Evolutionary conservation across 2,113 vertebrate species (phyloP).

Genomic region (Amphilophus citrinellus): DNA sequence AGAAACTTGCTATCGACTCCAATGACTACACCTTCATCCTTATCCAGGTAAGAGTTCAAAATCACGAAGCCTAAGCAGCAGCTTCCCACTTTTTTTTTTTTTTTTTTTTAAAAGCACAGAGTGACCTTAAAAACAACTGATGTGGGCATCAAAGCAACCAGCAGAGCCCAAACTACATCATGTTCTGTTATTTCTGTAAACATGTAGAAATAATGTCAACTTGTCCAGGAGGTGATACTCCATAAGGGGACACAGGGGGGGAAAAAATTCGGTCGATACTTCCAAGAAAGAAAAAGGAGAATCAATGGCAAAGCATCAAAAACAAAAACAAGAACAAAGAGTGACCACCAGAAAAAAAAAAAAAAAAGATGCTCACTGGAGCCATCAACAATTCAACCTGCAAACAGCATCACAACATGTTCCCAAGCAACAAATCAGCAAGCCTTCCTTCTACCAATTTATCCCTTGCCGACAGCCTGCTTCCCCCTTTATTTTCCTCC

Average conservation of each 20-base stretch:
- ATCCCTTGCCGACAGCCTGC: constrained; percentile 39
- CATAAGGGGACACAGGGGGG: not conserved
- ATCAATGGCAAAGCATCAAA: not conserved
- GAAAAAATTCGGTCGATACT: too few relatives aligned
- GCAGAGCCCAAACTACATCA: not conserved
- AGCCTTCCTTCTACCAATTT: constrained; percentile 44
- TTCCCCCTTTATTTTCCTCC: constrained; percentile 23
- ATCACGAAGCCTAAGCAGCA: not conserved
- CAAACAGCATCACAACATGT: constrained; percentile 31
- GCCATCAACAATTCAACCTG: constrained; percentile 28
- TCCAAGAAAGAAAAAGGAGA: not conserved
- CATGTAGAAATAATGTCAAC: constrained; percentile 18
- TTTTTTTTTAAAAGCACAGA: not conserved
- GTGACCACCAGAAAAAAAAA: not conserved
- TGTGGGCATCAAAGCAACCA: not conserved
- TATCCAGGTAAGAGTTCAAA: constrained; percentile 19
- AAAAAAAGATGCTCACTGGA: constrained; percentile 7
- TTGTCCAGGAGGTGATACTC: constrained; percentile 3
- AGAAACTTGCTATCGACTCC: constrained; percentile 14
- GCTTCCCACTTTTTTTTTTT: not conserved
- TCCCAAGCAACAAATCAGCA: constrained; percentile 59
- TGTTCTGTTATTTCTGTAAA: constrained; percentile 23
- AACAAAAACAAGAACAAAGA: not conserved
- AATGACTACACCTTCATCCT: constrained; percentile 17
- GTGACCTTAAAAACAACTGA: constrained; percentile 28